Base-by-base conservation (phyloP, 37 sponge, comb jelly and placozoan species). In the Theonella swinhoei region DNA sequence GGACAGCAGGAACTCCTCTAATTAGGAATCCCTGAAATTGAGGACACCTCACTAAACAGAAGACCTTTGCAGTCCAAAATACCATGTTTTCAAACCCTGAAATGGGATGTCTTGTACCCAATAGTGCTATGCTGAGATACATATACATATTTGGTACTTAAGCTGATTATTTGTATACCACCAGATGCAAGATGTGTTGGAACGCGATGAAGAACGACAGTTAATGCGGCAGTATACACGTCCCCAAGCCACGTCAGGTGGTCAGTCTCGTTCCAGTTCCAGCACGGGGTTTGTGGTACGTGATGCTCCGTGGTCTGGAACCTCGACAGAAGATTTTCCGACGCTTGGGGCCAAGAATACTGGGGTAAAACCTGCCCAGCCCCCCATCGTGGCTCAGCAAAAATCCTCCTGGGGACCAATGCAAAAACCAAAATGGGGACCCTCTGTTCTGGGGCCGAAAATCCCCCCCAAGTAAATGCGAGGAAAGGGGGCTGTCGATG, bases 111-210 rank as follows among this genome's bases (percentile, higher is more conserved):
- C n/a, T n/a, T n/a, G n/a, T n/a, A n/a, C n/a, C n/a, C n/a, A n/a
- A n/a, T n/a, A n/a, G n/a, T n/a, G n/a, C n/a, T n/a, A n/a, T n/a
- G n/a, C n/a, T n/a, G n/a, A n/a, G n/a, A n/a, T n/a, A n/a, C n/a
- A n/a, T n/a, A n/a, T n/a, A n/a, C n/a, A n/a, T n/a, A n/a, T n/a
- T n/a, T n/a, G n/a, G n/a, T n/a, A n/a, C n/a, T n/a, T n/a, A n/a
- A n/a, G n/a, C n/a, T n/a, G n/a, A n/a, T n/a, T n/a, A n/a, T n/a
- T n/a, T n/a, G n/a, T n/a, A n/a, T n/a, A n/a, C n/a, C n/a, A n/a
- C n/a, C n/a, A 93, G 94, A 88, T 93, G 89, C 83, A 89, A 68
- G 94, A 93, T 79, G 90, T 93, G 1, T 80, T 74, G 42, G 86
- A 87, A 54, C 61, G 68, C 34, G 83, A 81, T n/a, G 89, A 94